Evolutionary conservation across 2,113 vertebrate species (phyloP).

Genomic region (Jaculus jaculus): DNA sequence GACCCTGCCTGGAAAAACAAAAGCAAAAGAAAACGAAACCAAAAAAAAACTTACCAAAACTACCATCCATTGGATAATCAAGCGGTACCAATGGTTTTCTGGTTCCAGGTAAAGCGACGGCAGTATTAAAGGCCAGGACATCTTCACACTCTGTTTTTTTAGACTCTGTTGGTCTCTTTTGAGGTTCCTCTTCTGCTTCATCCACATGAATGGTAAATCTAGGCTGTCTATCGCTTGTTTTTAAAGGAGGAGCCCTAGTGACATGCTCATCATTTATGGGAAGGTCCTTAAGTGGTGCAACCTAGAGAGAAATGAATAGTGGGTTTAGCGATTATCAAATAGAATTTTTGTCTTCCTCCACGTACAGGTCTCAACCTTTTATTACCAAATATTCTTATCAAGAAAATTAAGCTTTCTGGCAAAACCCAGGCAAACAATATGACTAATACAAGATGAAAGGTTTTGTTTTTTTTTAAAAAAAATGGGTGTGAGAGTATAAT

Average conservation of each 20-base stretch:
- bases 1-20: background rate
- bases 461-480: background rate
- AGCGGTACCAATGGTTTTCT: conserved; percentile 90
- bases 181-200: conserved; percentile 86
- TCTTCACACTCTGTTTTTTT: conserved; percentile 74
- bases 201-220: conserved; percentile 92
- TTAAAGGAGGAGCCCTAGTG: conserved; percentile 81
- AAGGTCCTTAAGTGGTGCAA: conserved; percentile 74
- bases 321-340: background rate
- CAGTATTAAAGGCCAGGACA: conserved; percentile 82
- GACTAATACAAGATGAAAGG: background rate
- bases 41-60: conserved; percentile 87
- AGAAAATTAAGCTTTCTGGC: conserved; percentile 30
- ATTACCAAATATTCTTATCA: background rate
- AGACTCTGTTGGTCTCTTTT: conserved; percentile 70
- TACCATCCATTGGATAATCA: conserved; percentile 89
- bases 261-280: conserved; percentile 85
- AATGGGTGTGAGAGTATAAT: background rate
- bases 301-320: conserved; percentile 76
- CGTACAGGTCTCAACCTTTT: background rate
- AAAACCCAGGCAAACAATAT: background rate
- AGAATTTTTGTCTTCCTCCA: background rate
- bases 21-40: background rate
- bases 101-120: conserved; percentile 82
- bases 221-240: conserved; percentile 80